A percentile compares a stretch with the other conserved stretches of the same genome.
Conservation (phyloP, 2,113 vertebrate genomes). For the Vombatus ursinus region DNA sequence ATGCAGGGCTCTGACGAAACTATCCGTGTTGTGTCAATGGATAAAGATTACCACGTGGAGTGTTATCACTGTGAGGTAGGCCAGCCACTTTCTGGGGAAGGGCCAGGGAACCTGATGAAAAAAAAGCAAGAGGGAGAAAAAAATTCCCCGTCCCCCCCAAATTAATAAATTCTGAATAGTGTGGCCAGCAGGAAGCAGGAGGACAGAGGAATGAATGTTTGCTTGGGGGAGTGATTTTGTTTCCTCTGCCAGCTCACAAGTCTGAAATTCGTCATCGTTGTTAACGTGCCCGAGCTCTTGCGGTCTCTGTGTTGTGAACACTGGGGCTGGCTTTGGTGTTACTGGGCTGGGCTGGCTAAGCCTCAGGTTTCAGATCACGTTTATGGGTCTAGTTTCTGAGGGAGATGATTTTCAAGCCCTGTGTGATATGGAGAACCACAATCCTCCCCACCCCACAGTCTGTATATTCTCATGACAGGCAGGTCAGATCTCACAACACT, state of each 20-base stretch:
- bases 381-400: conserved; percentile 42
- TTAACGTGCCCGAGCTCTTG: not conserved
- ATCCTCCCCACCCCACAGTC: conserved; percentile 11
- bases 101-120: accelerated
- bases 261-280: not conserved
- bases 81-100: conserved; percentile 4
- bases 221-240: not conserved
- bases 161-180: not conserved
- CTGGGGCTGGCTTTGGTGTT: too few species aligned
- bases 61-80: conserved; percentile 97
- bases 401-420: conserved; percentile 54
- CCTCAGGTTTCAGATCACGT: conserved; percentile 1
- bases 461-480: conserved; percentile 21
- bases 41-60: conserved; percentile 96
- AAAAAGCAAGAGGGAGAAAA: not conserved
- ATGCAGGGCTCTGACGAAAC: conserved; percentile 97
- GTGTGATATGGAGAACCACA: not conserved
- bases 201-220: not conserved
- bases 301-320: not conserved
- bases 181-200: not conserved
- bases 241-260: not conserved
- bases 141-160: not conserved
- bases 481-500: not conserved
- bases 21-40: conserved; percentile 97
- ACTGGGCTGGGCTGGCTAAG: not conserved